Percentiles rank a stretch among this genome's conserved stretches.
These are phyloP conservation scores for Climacteris rufus DNA, from an alignment of 2,113 vertebrate species.

Conservation along the genomic window DNA sequence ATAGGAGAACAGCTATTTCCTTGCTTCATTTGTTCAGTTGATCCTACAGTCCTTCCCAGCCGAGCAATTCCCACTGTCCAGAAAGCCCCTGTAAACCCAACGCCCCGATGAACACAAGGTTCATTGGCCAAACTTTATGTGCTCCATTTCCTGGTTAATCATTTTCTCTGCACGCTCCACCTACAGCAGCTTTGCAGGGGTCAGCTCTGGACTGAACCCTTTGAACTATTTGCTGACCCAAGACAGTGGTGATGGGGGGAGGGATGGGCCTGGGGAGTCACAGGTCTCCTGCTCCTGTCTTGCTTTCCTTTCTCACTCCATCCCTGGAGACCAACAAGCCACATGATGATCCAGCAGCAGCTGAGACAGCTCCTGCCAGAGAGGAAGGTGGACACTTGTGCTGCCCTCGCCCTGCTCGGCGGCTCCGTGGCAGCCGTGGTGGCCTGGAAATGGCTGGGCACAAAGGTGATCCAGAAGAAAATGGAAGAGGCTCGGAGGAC, in stretches of 20 bases:
- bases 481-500: constrained; percentile 34
- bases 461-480: neutral
- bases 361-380: constrained; percentile 11
- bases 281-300: neutral
- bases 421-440: neutral
- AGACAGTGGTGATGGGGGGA: neutral
- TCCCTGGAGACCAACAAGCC: neutral
- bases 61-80: neutral
- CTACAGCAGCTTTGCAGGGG: neutral
- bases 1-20: neutral
- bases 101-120: neutral
- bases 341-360: neutral
- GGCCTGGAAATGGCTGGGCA: constrained; percentile 36
- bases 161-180: neutral
- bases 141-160: neutral
- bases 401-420: neutral
- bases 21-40: neutral
- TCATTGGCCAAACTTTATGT: neutral
- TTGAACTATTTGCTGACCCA: neutral
- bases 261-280: neutral
- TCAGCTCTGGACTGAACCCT: neutral
- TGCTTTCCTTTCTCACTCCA: neutral
- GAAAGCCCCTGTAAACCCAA: neutral
- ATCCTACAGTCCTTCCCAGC: neutral
- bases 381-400: neutral